Evolutionary conservation across 92 coral and sea anemone species (phyloP), one percentile per base, ranked within the genome.

Genomic region (Pocillopora grandis): DNA sequence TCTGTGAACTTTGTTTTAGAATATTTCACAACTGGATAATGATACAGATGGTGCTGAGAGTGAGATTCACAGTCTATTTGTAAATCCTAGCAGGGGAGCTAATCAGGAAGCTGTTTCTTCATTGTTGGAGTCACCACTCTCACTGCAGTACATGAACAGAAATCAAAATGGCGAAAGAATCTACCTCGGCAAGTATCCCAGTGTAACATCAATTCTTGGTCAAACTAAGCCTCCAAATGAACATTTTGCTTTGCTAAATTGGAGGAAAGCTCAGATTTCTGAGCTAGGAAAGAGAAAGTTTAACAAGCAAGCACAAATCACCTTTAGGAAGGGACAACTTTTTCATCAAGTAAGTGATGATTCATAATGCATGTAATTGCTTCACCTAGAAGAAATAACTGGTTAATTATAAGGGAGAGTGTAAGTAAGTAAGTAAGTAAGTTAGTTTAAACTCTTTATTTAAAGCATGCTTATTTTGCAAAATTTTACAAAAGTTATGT

Each of bases 121-220:
- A 57, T 70, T 81, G 10, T 76, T 78, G 31, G 78, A 55, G n/a
- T 80, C 66, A 56, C 72, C 89, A 58, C 82, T 92, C n/a, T 76
- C 88, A 11, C 21, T 71, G 31, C 64, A 73, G 6, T 74, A 23
- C 63, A 18, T 61, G 31, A 83, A 36, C 33, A 49, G 48, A 74
- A 74, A 3, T 18, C 58, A 31, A 2, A 58, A 58, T 71, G 90
- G 92, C 4, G 71, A 74, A 71, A 92, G 96, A 63, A 57, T 94
- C 7, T 96, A 96, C 77, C 80, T 82, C 16, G 89, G 85, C 56
- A 82, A 84, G 59, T 87, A 52, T 18, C 90, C 90, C 20, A 94
- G 96, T 84, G 98, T 94, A 27, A 94, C 98, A 67, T 90, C 98
- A 52, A 88, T 96, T 13, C 78, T 96, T 62, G 80, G 87, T 35